These are phyloP conservation scores for Callyntrura sp. DNA, from an alignment of 2,888 invertebrate species.

Conservation along the genomic window DNA sequence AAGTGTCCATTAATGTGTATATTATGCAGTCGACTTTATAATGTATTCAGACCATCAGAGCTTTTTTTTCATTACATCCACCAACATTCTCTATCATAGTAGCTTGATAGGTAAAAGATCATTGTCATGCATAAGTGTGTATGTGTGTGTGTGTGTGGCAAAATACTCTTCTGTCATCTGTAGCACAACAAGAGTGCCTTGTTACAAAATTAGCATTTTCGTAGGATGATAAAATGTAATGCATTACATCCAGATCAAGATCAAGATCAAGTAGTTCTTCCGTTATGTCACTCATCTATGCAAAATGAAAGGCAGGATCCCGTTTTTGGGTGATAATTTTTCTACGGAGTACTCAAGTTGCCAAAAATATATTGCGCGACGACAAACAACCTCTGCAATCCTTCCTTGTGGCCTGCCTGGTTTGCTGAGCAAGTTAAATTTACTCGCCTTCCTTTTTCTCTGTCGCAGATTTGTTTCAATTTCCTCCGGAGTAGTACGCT, in stretches of 20 bases:
- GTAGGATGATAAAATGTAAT: not conserved
- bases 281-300: conserved; percentile 14
- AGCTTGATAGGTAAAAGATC: not conserved
- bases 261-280: not conserved
- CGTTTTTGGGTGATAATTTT: not conserved
- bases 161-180: not conserved
- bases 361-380: no score
- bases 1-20: not conserved
- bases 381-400: no score
- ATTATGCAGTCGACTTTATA: not conserved
- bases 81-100: not conserved
- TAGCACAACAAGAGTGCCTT: not conserved
- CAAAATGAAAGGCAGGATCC: not conserved
- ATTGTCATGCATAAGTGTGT: not conserved
- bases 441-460: no score
- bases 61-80: no score
- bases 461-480: no score
- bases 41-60: not conserved
- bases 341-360: no score
- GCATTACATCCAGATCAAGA: not conserved
- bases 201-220: not conserved
- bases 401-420: no score
- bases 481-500: no score
- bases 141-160: no score
- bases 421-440: no score